A percentile compares a stretch with the other conserved stretches of the same genome.
These are phyloP conservation scores for Caenorhabditis sp. DNA, from an alignment of 2,888 invertebrate species.

Conservation along the genomic window DNA sequence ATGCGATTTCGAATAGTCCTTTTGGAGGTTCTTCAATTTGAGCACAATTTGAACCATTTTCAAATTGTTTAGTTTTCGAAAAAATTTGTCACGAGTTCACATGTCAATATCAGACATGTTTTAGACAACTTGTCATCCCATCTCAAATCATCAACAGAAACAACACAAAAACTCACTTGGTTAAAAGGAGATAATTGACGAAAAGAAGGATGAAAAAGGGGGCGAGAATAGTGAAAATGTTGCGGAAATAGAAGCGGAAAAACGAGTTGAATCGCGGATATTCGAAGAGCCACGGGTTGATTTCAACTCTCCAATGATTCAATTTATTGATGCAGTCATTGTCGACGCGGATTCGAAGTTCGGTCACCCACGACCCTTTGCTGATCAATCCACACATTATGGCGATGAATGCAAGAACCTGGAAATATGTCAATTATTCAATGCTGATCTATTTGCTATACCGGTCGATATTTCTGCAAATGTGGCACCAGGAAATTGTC, in stretches of 20 bases:
- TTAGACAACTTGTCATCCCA: background rate
- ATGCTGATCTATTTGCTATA: background rate
- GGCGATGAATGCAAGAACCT: slow-evolving; percentile 51
- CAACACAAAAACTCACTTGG: background rate
- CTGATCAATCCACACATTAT: slow-evolving; percentile 61
- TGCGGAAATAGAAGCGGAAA: slow-evolving; percentile 54
- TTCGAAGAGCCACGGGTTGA: slow-evolving; percentile 19
- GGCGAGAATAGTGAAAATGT: slow-evolving; percentile 52
- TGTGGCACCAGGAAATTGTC: slow-evolving; percentile 39
- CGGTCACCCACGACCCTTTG: slow-evolving; percentile 60
- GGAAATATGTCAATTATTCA: background rate
- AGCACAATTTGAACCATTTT: too few species aligned
- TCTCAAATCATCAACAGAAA: background rate
- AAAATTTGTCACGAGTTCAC: too few species aligned
- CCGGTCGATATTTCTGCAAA: slow-evolving; percentile 37
- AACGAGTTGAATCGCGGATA: slow-evolving; percentile 36
- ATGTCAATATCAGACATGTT: background rate
- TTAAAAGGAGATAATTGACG: slow-evolving; percentile 44
- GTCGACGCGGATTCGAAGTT: slow-evolving; percentile 47
- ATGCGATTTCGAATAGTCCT: too few species aligned
- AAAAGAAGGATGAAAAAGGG: slow-evolving; percentile 56
- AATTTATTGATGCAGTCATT: slow-evolving; percentile 40
- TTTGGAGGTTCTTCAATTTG: too few species aligned
- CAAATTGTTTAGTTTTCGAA: too few species aligned
- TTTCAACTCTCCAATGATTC: slow-evolving; percentile 42